These are phyloP conservation scores for Actinostola sp. DNA, from an alignment of 92 coral and sea anemone genomes.

Conservation along the genomic window DNA sequence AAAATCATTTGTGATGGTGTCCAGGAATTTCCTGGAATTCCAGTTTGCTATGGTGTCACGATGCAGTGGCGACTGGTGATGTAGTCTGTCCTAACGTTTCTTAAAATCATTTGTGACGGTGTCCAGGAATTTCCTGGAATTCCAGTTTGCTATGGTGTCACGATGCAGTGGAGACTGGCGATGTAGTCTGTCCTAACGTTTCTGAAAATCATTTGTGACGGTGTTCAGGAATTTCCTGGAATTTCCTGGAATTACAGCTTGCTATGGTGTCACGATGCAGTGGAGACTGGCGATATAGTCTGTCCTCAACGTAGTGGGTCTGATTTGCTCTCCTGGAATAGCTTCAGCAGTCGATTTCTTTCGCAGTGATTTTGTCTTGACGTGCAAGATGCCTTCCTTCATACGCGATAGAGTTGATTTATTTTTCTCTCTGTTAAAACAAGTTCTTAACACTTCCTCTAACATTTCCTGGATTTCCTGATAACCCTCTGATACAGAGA, in stretches of 20 bases:
- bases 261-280: constrained; percentile 1
- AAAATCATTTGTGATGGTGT: no score
- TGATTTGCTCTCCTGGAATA: constrained; percentile 2
- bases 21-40: no score
- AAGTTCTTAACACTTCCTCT: constrained; percentile 61
- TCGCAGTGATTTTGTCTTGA: constrained; percentile 68
- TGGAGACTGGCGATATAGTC: constrained; percentile 19
- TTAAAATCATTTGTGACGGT: no score
- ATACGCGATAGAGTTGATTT: constrained; percentile 68
- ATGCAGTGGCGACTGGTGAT: no score
- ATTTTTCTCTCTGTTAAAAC: constrained; percentile 60
- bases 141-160: no score
- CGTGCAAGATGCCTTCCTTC: constrained; percentile 76
- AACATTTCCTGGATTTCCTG: constrained; percentile 72
- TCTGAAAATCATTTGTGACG: no score
- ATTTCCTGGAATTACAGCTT: background rate
- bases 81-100: no score
- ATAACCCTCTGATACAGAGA: constrained; percentile 80
- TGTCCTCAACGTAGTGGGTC: constrained; percentile 46
- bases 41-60: no score
- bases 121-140: constrained; percentile 6
- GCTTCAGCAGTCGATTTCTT: constrained; percentile 49
- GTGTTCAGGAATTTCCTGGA: no score
- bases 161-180: no score
- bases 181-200: no score